Percentiles rank a stretch among this genome's conserved stretches.
These are phyloP conservation scores for Macroglossus sobrinus DNA, from an alignment of 2,113 vertebrate genomes.

Conservation along the genomic window DNA sequence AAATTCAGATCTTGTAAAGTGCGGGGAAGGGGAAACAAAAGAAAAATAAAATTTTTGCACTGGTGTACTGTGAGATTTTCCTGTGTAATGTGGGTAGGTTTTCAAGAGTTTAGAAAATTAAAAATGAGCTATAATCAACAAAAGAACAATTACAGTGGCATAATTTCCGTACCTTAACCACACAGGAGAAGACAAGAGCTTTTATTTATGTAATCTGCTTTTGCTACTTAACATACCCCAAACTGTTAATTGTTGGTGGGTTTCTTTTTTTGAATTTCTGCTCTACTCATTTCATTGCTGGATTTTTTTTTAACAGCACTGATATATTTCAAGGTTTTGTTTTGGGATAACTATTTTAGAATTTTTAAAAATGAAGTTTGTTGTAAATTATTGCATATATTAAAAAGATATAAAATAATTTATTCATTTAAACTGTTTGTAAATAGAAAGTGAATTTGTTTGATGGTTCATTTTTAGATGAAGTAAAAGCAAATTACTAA, in stretches of 20 bases:
- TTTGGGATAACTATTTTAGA: constrained; percentile 16
- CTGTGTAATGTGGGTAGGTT: constrained; percentile 54
- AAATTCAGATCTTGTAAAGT: constrained; percentile 68
- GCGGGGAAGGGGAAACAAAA: neutral
- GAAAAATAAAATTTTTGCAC: constrained; percentile 78
- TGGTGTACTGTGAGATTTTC: constrained; percentile 67
- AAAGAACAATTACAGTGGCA: neutral
- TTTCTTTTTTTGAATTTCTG: constrained; percentile 34
- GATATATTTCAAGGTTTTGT: constrained; percentile 3
- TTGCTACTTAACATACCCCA: neutral
- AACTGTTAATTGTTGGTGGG: constrained; percentile 5
- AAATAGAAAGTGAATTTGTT: constrained; percentile 45
- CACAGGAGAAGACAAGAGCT: neutral
- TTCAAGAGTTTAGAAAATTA: constrained; percentile 29
- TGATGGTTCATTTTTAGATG: constrained; percentile 19
- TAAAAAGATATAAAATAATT: constrained; percentile 33
- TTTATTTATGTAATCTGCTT: neutral
- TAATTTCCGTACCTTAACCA: neutral
- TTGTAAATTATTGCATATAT: constrained; percentile 11
- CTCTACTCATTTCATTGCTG: neutral
- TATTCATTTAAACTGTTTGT: constrained; percentile 43
- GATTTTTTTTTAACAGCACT: constrained; percentile 13
- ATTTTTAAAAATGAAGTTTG: neutral
- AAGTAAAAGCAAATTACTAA: constrained; percentile 26
- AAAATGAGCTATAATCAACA: neutral